Percentiles rank a stretch among this genome's conserved stretches.
These are phyloP conservation scores for Morone saxatilis DNA, from an alignment of 2,113 vertebrate genomes.

Conservation along the genomic window DNA sequence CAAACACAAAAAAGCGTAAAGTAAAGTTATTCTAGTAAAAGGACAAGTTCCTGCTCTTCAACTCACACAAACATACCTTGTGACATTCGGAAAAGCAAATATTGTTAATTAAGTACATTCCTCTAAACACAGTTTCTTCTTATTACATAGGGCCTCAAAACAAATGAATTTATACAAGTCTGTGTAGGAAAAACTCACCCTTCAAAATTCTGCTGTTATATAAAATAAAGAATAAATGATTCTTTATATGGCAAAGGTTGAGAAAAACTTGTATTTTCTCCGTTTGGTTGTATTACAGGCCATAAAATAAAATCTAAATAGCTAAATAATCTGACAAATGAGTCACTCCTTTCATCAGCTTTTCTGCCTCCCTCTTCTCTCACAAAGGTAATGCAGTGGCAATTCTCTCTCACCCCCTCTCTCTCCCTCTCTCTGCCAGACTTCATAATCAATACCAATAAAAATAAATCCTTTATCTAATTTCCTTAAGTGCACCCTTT, in stretches of 20 bases:
- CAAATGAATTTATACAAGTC: too few relatives aligned
- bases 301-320: neutral
- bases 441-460: constrained; percentile 73
- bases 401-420: neutral
- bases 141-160: neutral
- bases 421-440: constrained; percentile 26
- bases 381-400: neutral
- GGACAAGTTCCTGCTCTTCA: neutral
- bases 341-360: constrained; percentile 1
- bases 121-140: neutral
- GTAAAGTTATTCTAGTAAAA: neutral
- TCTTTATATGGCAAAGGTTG: neutral
- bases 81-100: neutral
- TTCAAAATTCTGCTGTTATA: neutral
- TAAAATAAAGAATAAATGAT: neutral
- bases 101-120: neutral
- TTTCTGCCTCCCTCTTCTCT: constrained; percentile 7
- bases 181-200: neutral
- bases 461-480: constrained; percentile 71
- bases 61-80: neutral
- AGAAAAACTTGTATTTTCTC: neutral
- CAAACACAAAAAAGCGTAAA: neutral
- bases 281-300: neutral
- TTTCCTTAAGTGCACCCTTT: constrained; percentile 73
- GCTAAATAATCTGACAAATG: neutral